phyloP scores from a whole-genome alignment of 2,888 invertebrate species.

The Microctonus hyperodae region DNA sequence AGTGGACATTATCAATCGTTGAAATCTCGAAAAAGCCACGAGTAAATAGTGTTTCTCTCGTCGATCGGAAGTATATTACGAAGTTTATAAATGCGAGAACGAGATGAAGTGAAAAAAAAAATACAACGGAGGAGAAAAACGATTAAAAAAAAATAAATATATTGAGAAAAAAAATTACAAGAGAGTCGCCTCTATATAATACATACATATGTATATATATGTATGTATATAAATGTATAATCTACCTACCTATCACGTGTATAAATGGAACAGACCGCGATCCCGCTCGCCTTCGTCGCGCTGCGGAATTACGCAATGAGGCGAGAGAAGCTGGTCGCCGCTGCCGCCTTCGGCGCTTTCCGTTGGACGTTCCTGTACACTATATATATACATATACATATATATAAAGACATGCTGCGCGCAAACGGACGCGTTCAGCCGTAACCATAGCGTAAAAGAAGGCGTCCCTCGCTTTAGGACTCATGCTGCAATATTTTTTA shows the following conservation, averaged over 20 bases:
- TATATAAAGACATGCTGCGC: conserved; percentile 23
- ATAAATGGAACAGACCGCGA: conserved; percentile 58
- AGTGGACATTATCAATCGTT: conserved; percentile 44
- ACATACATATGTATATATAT: conserved; percentile 34
- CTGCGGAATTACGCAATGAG: conserved; percentile 59
- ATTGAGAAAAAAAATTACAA: background rate
- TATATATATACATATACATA: too few relatives aligned
- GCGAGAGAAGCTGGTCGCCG: conserved; percentile 52
- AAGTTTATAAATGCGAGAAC: conserved; percentile 28
- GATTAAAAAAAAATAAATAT: conserved; percentile 29
- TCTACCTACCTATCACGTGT: conserved; percentile 44
- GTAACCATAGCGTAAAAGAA: conserved; percentile 42
- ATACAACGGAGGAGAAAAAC: conserved; percentile 26
- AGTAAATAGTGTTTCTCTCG: conserved; percentile 35
- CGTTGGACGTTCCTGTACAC: conserved; percentile 33
- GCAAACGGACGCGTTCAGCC: conserved; percentile 42
- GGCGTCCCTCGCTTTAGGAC: conserved; percentile 40
- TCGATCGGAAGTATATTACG: conserved; percentile 54
- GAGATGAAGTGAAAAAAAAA: conserved; percentile 32
- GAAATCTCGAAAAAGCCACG: conserved; percentile 50
- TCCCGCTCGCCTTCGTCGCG: conserved; percentile 60
- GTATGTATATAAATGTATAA: conserved; percentile 37
- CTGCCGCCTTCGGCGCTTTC: conserved; percentile 41
- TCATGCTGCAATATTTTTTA: conserved; percentile 29
- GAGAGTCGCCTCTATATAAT: background rate